These are phyloP conservation scores for Lycocorax pyrrhopterus DNA, from an alignment of 2,113 vertebrate species.

Conservation along the genomic window DNA sequence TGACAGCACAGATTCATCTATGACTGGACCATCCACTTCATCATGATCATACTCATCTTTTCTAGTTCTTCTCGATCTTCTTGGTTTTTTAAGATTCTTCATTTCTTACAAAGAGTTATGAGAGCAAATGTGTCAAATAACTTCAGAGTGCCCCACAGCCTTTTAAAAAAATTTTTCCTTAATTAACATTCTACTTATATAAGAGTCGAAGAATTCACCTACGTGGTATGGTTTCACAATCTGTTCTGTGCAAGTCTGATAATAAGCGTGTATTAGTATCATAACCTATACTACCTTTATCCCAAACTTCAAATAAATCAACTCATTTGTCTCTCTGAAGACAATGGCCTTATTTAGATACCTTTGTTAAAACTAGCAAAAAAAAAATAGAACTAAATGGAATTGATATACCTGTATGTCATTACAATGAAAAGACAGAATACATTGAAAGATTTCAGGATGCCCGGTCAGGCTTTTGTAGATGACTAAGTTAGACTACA, in stretches of 20 bases:
- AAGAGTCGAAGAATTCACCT: not conserved
- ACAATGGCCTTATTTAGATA: not conserved
- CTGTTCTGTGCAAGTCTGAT: not conserved
- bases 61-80: slow-evolving; percentile 70
- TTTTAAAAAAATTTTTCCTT: not conserved
- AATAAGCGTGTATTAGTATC: not conserved
- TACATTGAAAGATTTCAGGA: not conserved
- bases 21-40: slow-evolving; percentile 67
- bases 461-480: not conserved
- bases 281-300: not conserved
- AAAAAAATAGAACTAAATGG: not conserved
- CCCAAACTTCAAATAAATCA: not conserved
- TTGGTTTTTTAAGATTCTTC: slow-evolving; percentile 73
- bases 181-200: not conserved
- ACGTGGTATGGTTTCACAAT: not conserved
- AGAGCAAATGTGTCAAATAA: slow-evolving; percentile 15
- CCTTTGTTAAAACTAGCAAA: not conserved
- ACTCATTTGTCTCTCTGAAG: not conserved
- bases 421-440: not conserved
- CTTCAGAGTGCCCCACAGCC: not conserved
- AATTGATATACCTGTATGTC: not conserved
- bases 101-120: slow-evolving; percentile 64
- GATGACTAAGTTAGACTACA: rapidly evolving
- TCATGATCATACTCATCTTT: slow-evolving; percentile 71
- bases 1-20: slow-evolving; percentile 78